phyloP scores from a whole-genome alignment of 2,797 vertebrate species.

The Gobionotothen gibberifrons region DNA sequence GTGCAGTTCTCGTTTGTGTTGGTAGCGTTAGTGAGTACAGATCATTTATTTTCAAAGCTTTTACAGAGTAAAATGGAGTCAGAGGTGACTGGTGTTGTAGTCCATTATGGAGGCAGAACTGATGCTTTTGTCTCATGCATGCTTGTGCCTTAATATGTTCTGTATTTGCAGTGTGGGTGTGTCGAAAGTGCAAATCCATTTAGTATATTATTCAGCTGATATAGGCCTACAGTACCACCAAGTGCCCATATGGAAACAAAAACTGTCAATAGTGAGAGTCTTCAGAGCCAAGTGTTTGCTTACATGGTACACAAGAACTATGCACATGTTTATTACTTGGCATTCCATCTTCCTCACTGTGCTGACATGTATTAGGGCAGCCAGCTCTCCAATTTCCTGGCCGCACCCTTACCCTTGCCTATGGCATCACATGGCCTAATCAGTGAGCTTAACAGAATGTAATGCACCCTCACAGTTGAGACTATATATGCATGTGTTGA shows the following conservation, averaged over 20 bases:
- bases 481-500: conserved; percentile 6
- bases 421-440: conserved; percentile 55
- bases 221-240: conserved; percentile 11
- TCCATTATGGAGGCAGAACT: conserved; percentile 44
- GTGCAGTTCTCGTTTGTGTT: conserved; percentile 24
- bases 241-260: conserved; percentile 7
- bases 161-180: conserved; percentile 48
- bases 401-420: conserved; percentile 57
- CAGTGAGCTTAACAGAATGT: conserved; percentile 41
- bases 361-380: conserved; percentile 55
- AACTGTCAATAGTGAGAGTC: not conserved
- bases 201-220: conserved; percentile 28
- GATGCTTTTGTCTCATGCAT: conserved; percentile 50
- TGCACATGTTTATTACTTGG: conserved; percentile 36
- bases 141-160: conserved; percentile 46
- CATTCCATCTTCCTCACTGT: conserved; percentile 55
- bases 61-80: conserved; percentile 27
- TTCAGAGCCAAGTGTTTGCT: conserved; percentile 16
- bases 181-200: conserved; percentile 45
- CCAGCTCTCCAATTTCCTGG: conserved; percentile 62
- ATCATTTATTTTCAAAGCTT: conserved; percentile 36
- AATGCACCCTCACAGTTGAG: conserved; percentile 28
- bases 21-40: conserved; percentile 18
- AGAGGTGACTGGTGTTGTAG: conserved; percentile 50
- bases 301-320: conserved; percentile 6